Evolutionary conservation across 1,140 invertebrate species (phyloP).

Genomic region (Popillia japonica): DNA sequence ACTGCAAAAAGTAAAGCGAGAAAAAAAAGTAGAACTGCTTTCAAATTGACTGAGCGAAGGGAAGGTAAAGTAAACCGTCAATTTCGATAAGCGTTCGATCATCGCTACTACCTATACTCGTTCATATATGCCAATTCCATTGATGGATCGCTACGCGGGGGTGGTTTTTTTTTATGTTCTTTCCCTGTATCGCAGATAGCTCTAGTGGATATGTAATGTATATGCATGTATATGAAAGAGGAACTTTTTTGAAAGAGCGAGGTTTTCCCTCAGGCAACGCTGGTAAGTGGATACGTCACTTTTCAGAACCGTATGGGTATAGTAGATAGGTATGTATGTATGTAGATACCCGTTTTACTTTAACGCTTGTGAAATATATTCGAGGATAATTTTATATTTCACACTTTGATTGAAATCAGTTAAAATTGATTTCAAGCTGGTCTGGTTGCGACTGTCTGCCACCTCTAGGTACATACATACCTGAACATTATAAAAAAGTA

Average conservation of each 20-base stretch:
- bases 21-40: not conserved
- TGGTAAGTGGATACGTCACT: slow-evolving; percentile 4
- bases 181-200: not conserved
- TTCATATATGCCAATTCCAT: not conserved
- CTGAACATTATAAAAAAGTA: too few species aligned
- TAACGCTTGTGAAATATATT: not conserved
- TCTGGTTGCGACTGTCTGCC: too few species aligned
- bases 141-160: not conserved
- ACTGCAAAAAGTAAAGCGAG: not conserved
- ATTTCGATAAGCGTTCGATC: slow-evolving; percentile 10
- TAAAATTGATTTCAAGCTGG: too few species aligned
- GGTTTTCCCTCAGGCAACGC: slow-evolving; percentile 3
- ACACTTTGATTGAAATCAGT: too few species aligned
- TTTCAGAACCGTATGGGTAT: not conserved
- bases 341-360: not conserved
- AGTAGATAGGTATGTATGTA: too few species aligned
- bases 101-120: not conserved
- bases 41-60: not conserved
- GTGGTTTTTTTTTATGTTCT: not conserved
- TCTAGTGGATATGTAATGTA: not conserved
- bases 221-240: not conserved
- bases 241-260: not conserved
- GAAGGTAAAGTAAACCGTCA: slow-evolving; percentile 9
- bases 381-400: too few species aligned
- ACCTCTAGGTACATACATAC: too few species aligned